Percentiles rank a stretch among this genome's conserved stretches.
These are phyloP conservation scores for Acanthoscelides obtectus DNA, from an alignment of 2,888 invertebrate species.

Conservation along the genomic window DNA sequence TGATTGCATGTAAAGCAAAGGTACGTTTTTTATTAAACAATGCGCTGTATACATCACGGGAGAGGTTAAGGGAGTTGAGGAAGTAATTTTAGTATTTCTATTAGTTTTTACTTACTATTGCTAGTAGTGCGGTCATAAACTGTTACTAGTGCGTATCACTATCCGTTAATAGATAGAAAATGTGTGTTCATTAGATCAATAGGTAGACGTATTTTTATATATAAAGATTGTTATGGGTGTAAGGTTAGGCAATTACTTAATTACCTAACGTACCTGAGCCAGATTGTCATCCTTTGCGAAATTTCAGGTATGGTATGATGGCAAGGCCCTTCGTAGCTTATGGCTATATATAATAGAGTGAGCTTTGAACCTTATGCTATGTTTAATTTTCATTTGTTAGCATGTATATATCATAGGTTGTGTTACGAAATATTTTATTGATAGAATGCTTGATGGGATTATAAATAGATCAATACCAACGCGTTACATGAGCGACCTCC, in stretches of 20 bases:
- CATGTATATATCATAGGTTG: not conserved
- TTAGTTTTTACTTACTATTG: constrained; percentile 5
- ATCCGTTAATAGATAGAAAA: not conserved
- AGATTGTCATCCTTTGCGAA: not conserved
- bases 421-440: not conserved
- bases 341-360: not conserved
- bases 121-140: not conserved
- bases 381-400: not conserved
- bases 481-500: not conserved
- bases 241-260: not conserved
- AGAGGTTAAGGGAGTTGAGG: constrained; percentile 11
- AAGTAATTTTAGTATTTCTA: constrained; percentile 10
- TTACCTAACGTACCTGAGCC: not conserved
- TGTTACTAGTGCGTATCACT: not conserved
- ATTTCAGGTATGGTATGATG: not conserved
- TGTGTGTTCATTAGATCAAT: not conserved
- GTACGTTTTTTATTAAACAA: constrained; percentile 15
- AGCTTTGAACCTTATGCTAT: not conserved
- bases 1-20: constrained; percentile 12
- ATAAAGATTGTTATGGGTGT: not conserved
- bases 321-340: not conserved
- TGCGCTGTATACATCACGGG: constrained; percentile 9
- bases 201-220: not conserved
- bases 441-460: not conserved
- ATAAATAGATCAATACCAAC: not conserved